These are phyloP conservation scores for Oncorhynchus mykiss DNA, from an alignment of 2,113 vertebrate species.

Conservation along the genomic window DNA sequence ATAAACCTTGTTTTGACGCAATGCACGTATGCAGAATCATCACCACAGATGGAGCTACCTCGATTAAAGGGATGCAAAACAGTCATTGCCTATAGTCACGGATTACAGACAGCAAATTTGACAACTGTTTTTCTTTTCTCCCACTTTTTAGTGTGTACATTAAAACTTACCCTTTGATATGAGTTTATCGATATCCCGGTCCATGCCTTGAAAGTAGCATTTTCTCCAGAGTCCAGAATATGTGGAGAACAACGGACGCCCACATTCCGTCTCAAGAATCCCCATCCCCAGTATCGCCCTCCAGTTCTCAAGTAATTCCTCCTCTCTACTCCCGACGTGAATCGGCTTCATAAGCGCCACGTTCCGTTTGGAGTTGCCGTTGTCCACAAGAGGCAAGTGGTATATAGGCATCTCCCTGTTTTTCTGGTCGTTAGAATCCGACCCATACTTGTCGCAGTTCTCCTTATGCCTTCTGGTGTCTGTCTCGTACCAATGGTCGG, in stretches of 20 bases:
- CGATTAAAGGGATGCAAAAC: neutral
- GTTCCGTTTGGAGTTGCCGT: constrained; percentile 59
- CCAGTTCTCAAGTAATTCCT: constrained; percentile 83
- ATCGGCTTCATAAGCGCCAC: constrained; percentile 74
- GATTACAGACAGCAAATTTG: neutral
- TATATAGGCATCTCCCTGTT: constrained; percentile 89
- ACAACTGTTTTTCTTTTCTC: neutral
- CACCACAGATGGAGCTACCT: neutral
- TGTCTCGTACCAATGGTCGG: constrained; percentile 88
- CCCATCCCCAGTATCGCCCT: constrained; percentile 84
- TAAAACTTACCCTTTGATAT: constrained; percentile 72
- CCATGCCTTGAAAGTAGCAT: constrained; percentile 81
- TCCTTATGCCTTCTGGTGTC: constrained; percentile 84
- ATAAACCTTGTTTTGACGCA: constrained; percentile 27
- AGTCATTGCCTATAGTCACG: neutral
- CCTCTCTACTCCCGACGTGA: constrained; percentile 75
- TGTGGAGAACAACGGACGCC: constrained; percentile 82
- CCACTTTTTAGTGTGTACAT: neutral
- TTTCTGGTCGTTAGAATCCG: constrained; percentile 83
- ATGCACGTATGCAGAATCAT: constrained; percentile 7
- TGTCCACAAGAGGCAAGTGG: constrained; percentile 84
- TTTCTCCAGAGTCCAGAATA: constrained; percentile 85
- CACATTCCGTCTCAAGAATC: constrained; percentile 84
- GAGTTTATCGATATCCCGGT: constrained; percentile 83
- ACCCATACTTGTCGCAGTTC: constrained; percentile 80